Base-by-base conservation (phyloP, 2,113 vertebrate species). In the Scytalopus superciliaris region DNA sequence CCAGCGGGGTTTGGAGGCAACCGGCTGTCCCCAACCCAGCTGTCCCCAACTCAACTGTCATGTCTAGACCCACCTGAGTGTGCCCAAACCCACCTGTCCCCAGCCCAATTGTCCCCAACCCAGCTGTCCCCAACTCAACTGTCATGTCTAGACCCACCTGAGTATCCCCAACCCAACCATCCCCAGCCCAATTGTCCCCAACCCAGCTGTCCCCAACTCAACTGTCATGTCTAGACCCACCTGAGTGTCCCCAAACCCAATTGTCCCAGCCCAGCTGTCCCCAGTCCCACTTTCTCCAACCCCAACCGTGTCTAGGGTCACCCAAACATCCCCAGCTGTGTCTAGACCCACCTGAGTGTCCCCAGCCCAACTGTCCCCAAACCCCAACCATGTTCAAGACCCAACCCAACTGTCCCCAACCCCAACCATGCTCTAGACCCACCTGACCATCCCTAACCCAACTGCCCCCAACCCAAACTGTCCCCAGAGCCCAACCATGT, bases 231-330 rank as follows among this genome's bases (percentile, higher is more conserved):
- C n/a, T n/a, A n/a, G n/a, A n/a, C n/a, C n/a, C n/a, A n/a, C n/a
- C n/a, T n/a, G n/a, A n/a, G n/a, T n/a, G n/a, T n/a, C n/a, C 37
- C 40, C 40, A 10, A 42, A 42, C 40, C 40, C 40, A 42, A 42
- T 14, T 42, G 40, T 42, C 40, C 40, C 40, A 42, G 33, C 22
- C 37, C 3, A 4, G 2, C 0, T 35, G 53, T 59, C 44, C 39
- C 39, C 37, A 45, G 3, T 10, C 40, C 40, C 42, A 2, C 11
- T 22, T 24, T 25, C 45, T 23, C 31, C 57, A 40, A 24, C 45
- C 35, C 56, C 56, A 4, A 22, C 4, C 9, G 1, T 24, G 22
- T 13, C 28, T 2, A 5, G 47, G 18, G 37, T 0, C 39, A n/a
- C 23, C 39, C 4, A 4, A 2, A 0, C 27, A 47, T 52, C 39